Conservation (phyloP, 2,797 vertebrate genomes). For the Muscicapa comitata region DNA sequence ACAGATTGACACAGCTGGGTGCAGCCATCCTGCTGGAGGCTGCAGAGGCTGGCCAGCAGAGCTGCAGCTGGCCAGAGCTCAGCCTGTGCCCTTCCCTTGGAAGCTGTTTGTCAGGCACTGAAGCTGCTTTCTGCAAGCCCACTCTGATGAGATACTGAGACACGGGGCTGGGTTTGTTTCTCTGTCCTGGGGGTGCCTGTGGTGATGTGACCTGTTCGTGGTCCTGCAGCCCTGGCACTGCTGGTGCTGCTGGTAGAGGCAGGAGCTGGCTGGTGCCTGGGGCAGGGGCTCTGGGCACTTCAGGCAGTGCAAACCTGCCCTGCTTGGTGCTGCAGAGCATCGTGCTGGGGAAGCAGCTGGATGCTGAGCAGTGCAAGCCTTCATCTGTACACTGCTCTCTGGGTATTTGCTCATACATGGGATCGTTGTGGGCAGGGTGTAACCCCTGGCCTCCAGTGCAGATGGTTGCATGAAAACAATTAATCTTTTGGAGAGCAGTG, state of each 20-base stretch:
- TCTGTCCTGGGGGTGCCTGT: rapidly evolving
- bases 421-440: not conserved
- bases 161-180: not conserved
- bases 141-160: rapidly evolving
- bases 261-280: not conserved
- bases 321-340: not conserved
- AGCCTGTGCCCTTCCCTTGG: rapidly evolving
- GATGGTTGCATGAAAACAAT: not conserved
- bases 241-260: not conserved
- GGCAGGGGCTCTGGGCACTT: not conserved
- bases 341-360: not conserved
- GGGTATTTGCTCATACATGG: not conserved
- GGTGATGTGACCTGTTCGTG: not conserved
- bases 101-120: not conserved
- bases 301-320: not conserved
- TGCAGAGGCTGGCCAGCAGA: not conserved
- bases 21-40: not conserved
- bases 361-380: not conserved
- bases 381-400: not conserved
- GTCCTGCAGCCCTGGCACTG: not conserved
- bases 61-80: not conserved
- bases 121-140: not conserved
- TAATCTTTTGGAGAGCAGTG: not conserved
- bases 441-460: not conserved
- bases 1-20: conserved; percentile 12